phyloP scores from a whole-genome alignment of 1,140 invertebrate genomes.

The Apocrypta bakeri region DNA sequence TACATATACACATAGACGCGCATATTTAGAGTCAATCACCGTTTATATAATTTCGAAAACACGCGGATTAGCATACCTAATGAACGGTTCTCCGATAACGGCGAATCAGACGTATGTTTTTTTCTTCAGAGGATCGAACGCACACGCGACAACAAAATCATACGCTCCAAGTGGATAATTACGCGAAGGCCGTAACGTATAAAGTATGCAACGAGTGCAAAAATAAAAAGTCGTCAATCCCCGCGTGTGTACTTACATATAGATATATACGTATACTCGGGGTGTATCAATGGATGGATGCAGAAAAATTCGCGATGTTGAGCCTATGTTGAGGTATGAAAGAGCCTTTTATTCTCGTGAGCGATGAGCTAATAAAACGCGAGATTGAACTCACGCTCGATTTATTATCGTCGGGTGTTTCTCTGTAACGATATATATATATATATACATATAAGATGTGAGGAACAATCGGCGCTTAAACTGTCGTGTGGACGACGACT shows the following conservation, averaged over 20 bases:
- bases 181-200: background rate
- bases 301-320: too few relatives aligned
- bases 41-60: conserved; percentile 3
- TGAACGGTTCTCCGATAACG: background rate
- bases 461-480: conserved; percentile 38
- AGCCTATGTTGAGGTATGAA: background rate
- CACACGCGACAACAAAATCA: conserved; percentile 2
- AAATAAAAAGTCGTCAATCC: too few relatives aligned
- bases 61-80: background rate
- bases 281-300: background rate
- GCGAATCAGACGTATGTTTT: background rate
- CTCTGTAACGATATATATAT: background rate
- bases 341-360: background rate
- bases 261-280: background rate
- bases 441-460: background rate
- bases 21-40: background rate
- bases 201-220: background rate
- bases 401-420: conserved; percentile 30
- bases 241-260: background rate
- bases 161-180: conserved; percentile 7
- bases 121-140: background rate
- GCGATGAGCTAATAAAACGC: conserved; percentile 17
- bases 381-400: conserved; percentile 29
- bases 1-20: background rate
- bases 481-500: background rate